Conservation (phyloP, 2,888 invertebrate genomes). For the Caenorhabditis japonica region DNA sequence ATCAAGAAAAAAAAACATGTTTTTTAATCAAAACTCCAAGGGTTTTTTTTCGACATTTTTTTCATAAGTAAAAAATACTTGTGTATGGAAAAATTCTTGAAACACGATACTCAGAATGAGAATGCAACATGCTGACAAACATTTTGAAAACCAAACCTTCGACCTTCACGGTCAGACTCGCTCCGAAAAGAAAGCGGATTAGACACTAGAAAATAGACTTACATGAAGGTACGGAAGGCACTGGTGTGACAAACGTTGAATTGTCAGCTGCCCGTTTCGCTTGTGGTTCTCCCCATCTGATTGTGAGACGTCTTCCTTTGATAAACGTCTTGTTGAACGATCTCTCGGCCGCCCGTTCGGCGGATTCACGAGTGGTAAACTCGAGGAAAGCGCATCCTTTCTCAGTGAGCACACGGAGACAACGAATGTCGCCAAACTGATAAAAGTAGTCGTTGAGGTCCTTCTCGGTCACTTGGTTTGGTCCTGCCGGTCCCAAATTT, state of each 20-base stretch:
- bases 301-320: conserved; percentile 90
- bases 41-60: no score
- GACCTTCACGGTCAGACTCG: no score
- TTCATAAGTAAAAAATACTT: no score
- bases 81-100: no score
- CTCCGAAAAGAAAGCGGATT: no score
- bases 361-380: conserved; percentile 89
- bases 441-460: conserved; percentile 94
- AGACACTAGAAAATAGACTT: conserved; percentile 37
- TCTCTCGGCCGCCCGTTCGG: conserved; percentile 93
- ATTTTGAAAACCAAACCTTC: no score
- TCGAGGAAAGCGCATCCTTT: conserved; percentile 96
- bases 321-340: conserved; percentile 92
- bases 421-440: conserved; percentile 97
- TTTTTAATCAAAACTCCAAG: no score
- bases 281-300: conserved; percentile 98
- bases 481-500: conserved; percentile 85
- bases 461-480: conserved; percentile 85
- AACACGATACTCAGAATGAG: no score
- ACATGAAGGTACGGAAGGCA: conserved; percentile 71
- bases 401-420: conserved; percentile 89
- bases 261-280: conserved; percentile 80
- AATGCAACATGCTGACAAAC: no score
- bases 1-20: no score
- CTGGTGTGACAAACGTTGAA: conserved; percentile 65